These are phyloP conservation scores for Antigone vipio DNA, from an alignment of 2,113 vertebrate genomes.

Conservation along the genomic window DNA sequence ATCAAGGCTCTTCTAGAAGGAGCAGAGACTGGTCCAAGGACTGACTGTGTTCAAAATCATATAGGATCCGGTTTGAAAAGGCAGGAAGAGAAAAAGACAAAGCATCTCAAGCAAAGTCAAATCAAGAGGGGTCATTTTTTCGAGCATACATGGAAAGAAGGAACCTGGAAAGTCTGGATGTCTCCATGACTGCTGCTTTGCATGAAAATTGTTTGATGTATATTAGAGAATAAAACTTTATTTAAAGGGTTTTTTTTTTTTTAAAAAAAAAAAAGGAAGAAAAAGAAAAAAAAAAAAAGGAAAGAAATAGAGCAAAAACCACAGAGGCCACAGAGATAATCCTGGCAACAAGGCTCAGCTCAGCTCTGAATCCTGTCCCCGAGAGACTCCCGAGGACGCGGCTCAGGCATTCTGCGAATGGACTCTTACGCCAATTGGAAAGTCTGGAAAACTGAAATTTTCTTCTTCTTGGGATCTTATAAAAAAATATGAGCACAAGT, in stretches of 20 bases:
- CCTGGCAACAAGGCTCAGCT: conserved; percentile 47
- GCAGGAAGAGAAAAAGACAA: background rate
- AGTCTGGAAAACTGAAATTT: background rate
- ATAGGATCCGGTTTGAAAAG: background rate
- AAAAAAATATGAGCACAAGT: conserved; percentile 59
- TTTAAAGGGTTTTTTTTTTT: conserved; percentile 67
- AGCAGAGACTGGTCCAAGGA: conserved; percentile 8
- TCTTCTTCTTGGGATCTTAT: conserved; percentile 22
- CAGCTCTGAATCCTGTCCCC: conserved; percentile 50
- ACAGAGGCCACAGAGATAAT: conserved; percentile 45
- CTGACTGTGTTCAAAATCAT: background rate
- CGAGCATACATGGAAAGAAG: background rate
- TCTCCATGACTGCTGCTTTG: conserved; percentile 78
- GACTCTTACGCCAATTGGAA: background rate
- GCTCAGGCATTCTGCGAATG: background rate
- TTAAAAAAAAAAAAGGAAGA: background rate
- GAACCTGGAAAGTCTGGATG: conserved; percentile 34
- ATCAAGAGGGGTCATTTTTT: conserved; percentile 1
- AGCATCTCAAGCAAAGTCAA: background rate
- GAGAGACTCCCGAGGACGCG: background rate
- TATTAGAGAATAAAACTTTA: conserved; percentile 78
- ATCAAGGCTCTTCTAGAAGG: background rate
- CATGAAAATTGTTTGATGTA: conserved; percentile 78
- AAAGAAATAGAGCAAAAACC: conserved; percentile 54
- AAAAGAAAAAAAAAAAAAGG: background rate